Evolutionary conservation across 2,888 invertebrate species (phyloP).

Genomic region (Epirrhoe alternata): DNA sequence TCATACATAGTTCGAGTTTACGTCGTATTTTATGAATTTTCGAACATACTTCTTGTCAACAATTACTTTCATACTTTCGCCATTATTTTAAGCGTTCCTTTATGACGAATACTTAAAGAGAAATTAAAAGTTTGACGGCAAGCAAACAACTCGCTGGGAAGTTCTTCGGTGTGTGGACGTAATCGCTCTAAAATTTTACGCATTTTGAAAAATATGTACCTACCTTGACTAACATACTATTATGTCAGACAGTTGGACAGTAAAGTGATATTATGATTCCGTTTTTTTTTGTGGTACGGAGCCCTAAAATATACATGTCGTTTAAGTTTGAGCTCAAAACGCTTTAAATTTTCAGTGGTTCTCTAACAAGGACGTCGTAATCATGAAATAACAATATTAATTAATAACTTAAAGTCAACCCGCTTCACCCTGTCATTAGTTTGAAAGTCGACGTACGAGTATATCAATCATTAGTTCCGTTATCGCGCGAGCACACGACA

Average conservation of each 20-base stretch:
- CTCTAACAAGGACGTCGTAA: slow-evolving; percentile 12
- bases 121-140: slow-evolving; percentile 58
- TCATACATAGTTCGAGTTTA: slow-evolving; percentile 70
- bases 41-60: slow-evolving; percentile 72
- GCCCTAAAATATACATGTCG: no score
- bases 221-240: no score
- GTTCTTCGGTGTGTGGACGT: slow-evolving; percentile 44
- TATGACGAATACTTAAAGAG: slow-evolving; percentile 69
- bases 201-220: slow-evolving; percentile 26
- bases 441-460: slow-evolving; percentile 76
- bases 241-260: no score
- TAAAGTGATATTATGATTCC: no score
- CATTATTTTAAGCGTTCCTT: slow-evolving; percentile 60
- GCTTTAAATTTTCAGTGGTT: slow-evolving; percentile 13
- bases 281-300: no score
- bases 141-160: slow-evolving; percentile 38
- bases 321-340: no score
- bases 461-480: slow-evolving; percentile 82
- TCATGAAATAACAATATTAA: slow-evolving; percentile 76
- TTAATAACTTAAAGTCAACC: slow-evolving; percentile 84
- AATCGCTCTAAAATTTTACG: slow-evolving; percentile 24
- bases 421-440: slow-evolving; percentile 81
- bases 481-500: slow-evolving; percentile 74
- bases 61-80: slow-evolving; percentile 76
- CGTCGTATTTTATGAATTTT: slow-evolving; percentile 74